These are phyloP conservation scores for Chondrosia reniformis DNA, from an alignment of 37 sponge, comb jelly and placozoan species.

Conservation along the genomic window DNA sequence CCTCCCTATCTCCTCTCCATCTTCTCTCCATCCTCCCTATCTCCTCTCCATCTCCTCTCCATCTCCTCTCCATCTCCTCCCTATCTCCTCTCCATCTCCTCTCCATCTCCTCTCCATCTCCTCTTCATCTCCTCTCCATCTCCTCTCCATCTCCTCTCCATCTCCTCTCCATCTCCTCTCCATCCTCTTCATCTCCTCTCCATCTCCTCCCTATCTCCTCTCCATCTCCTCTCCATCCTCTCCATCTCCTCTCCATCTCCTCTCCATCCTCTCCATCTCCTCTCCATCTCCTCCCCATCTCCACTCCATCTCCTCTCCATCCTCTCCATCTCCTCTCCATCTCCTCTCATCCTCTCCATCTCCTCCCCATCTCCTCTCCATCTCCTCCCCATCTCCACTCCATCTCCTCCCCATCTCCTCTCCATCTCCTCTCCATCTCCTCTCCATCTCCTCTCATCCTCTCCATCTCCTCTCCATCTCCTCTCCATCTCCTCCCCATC, in stretches of 20 bases:
- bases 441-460: neutral
- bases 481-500: neutral
- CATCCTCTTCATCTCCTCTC: neutral
- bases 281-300: neutral
- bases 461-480: neutral
- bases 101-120: neutral
- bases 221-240: neutral
- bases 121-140: conserved; percentile 17
- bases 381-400: conserved; percentile 16
- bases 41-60: neutral
- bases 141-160: neutral
- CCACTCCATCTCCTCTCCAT: neutral
- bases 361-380: neutral
- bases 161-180: neutral
- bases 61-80: neutral
- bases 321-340: neutral
- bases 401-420: neutral
- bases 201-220: neutral
- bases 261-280: neutral
- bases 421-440: neutral
- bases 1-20: no score
- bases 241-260: neutral
- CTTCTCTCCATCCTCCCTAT: no score
- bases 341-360: neutral
- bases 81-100: neutral